A percentile compares a stretch with the other conserved stretches of the same genome.
phyloP scores from a whole-genome alignment of 2,888 invertebrate species.

The Tanypteryx hageni region DNA sequence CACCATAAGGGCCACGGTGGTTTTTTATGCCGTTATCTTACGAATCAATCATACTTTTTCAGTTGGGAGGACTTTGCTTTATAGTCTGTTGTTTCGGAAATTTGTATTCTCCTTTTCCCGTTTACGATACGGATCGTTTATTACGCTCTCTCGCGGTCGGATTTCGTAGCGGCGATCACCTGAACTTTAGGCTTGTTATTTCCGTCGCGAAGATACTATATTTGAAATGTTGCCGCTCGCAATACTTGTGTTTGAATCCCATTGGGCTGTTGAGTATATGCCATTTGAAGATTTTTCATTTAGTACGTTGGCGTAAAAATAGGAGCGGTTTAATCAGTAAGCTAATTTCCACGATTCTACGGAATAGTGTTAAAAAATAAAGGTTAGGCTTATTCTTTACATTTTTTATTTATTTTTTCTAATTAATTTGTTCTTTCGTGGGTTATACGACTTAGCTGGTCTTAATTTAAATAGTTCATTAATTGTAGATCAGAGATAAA shows the following conservation, averaged over 20 bases:
- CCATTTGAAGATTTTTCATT: too few species aligned
- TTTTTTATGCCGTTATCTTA: slow-evolving; percentile 39
- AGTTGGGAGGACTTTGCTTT: slow-evolving; percentile 26
- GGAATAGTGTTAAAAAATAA: too few species aligned
- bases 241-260: too few species aligned
- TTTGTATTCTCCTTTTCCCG: slow-evolving; percentile 25
- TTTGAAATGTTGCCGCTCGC: background rate
- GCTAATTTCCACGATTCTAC: too few species aligned
- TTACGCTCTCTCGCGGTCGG: slow-evolving; percentile 3
- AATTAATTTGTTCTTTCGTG: too few species aligned
- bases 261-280: too few species aligned
- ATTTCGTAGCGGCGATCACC: slow-evolving; percentile 23
- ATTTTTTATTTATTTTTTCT: too few species aligned
- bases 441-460: too few species aligned
- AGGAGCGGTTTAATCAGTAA: too few species aligned
- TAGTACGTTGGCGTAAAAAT: too few species aligned
- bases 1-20: background rate
- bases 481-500: background rate
- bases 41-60: slow-evolving; percentile 44
- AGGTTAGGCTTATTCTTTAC: too few species aligned
- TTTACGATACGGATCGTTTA: slow-evolving; percentile 30
- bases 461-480: background rate
- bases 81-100: slow-evolving; percentile 28
- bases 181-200: background rate
- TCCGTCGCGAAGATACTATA: background rate